Evolutionary conservation across 2,797 vertebrate genomes (phyloP), one percentile per base, ranked within the genome.

Genomic region (Taeniopygia guttata): DNA sequence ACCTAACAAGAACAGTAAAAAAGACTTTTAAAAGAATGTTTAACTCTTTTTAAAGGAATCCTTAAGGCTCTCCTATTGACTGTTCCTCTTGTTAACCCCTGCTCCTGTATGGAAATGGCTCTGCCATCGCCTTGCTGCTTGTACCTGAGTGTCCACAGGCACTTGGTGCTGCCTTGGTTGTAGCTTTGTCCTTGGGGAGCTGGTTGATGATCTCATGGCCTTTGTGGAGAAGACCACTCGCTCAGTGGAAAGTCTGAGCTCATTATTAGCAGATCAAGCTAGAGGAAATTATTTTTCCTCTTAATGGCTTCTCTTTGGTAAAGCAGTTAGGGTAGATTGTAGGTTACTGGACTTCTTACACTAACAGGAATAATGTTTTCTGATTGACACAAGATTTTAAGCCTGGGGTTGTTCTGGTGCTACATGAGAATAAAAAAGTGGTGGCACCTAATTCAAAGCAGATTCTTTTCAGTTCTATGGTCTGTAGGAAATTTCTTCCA

Each of bases 201-300:
- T 75, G 14, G 25, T 11, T 40, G 30, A 72, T 43, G 30, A 45
- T 66, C 42, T 63, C 54, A 20, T 56, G 58, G 54, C 5, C 3
- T 42, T 79, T 62, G 40, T 76, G 84, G 69, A 76, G 68, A 70
- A 45, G 29, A 70, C 32, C 3, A 6, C 38, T 85, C 6, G 3
- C 22, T 67, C 8, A 3, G 25, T 67, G 56, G 36, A 52, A 76
- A 42, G 48, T 19, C 63, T 1, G 2, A 52, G 34, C 29, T 68
- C 9, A 5, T 63, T 43, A 21, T 58, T 42, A 84, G 54, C 0
- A 0, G 29, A 46, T 54, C 4, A 2, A 43, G 18, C 34, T 46
- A 27, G 64, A 68, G 48, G 64, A 94, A 80, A 85, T 43, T 2
- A 15, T 48, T 82, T 90, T 82, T 66, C 54, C 34, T 67, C 51